Evolutionary conservation across 2,797 vertebrate species (phyloP), one percentile per base, ranked within the genome.

Genomic region (Acanthurus lineatus): DNA sequence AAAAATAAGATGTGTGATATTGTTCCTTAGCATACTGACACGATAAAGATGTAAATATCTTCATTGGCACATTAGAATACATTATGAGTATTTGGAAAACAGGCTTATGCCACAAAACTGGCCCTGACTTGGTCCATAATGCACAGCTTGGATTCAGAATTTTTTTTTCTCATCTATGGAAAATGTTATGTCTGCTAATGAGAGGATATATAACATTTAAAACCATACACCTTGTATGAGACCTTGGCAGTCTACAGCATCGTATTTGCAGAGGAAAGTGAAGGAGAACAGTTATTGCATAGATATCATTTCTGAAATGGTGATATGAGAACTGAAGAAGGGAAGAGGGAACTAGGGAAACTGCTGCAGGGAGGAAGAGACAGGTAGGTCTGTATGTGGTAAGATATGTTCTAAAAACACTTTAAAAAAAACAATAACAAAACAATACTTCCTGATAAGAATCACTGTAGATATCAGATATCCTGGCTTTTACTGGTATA

Each of bases 271-370:
- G 68, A 84, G 70, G 69, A 72, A 81, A 70, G 58, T 63, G 71
- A 76, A 81, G 65, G 68, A 77, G 57, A 74, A 86, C 28, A 63
- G 51, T 81, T 60, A 82, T 93, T 95, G 94, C 94, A 96, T 95
- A 95, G 94, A 89, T 82, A 77, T 67, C 5, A 47, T 85, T 56
- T 82, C 47, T 67, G 47, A 62, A 75, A 72, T 65, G 65, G 48
- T 69, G 80, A 52, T 10, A 12, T 11, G 28, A 49, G 49, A 81
- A 66, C 15, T 56, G 9, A 54, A 63, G 63, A 48, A 59, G 65
- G 17, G 17, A 62, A 35, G 38, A 62, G 57, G 56, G 44, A 66
- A 76, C 3, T 15, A 42, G 19, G 35, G 62, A 73, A 47, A 25
- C 32, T 0, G 16, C 52, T 77, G 60, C 73, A 61, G 8, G 42